These are phyloP conservation scores for Piscicola geometra DNA, from an alignment of 2,888 invertebrate genomes.

Conservation along the genomic window DNA sequence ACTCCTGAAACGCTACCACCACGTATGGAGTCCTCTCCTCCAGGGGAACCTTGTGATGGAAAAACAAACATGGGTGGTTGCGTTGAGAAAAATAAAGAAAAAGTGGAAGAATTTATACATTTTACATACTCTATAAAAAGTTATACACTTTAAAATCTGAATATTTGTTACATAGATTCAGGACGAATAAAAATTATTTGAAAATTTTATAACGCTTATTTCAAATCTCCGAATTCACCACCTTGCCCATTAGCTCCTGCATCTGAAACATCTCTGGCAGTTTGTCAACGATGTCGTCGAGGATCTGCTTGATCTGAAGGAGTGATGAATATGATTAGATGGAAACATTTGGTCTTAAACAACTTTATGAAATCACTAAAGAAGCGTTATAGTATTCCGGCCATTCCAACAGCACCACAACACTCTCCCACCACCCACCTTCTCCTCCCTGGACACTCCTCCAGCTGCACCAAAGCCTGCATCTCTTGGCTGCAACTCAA, in stretches of 20 bases:
- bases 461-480: constrained; percentile 78
- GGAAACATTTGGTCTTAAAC: no score
- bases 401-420: no score
- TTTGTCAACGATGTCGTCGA: constrained; percentile 91
- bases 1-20: constrained; percentile 78
- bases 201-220: no score
- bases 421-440: constrained; percentile 27
- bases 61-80: no score
- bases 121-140: background rate
- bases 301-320: constrained; percentile 77
- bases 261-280: constrained; percentile 92
- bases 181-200: no score
- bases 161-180: no score
- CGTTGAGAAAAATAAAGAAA: no score
- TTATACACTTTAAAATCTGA: no score
- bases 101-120: no score
- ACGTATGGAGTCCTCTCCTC: constrained; percentile 94
- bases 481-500: constrained; percentile 93
- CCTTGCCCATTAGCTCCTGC: constrained; percentile 66
- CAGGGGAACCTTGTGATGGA: constrained; percentile 67
- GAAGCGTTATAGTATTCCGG: background rate
- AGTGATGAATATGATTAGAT: no score
- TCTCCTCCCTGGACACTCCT: constrained; percentile 85
- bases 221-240: no score
- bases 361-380: no score